Base-by-base conservation (phyloP, 2,113 vertebrate species). In the Atrichornis clamosus region DNA sequence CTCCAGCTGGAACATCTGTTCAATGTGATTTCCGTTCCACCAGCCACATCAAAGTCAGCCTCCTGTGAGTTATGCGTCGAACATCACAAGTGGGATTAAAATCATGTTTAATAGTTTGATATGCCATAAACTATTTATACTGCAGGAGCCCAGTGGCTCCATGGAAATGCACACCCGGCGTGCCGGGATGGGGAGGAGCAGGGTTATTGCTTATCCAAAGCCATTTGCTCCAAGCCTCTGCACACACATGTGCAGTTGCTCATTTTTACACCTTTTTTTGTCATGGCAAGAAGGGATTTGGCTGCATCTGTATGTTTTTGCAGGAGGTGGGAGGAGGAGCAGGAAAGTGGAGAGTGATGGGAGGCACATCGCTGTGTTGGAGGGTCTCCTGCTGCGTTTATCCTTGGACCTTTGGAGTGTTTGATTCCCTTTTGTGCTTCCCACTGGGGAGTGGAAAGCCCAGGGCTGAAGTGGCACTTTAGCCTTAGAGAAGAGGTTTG, bases 71-170 rank as follows among this genome's bases (percentile, higher is more conserved):
- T 94, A 90, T 62, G 93, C 74, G 7, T 91, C 6, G 62, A 41
- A 98, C 98, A 98, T 96, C 97, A 95, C 97, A 96, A 97, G 95
- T 96, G 97, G 97, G 98, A 98, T 97, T 98, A 98, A 97, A 98
- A 96, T 95, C 97, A 87, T 97, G 97, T 97, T 97, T 96, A 98
- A 98, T 98, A 96, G 97, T 97, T 96, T 96, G 96, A 96, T 96
- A 92, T 88, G 97, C 96, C 97, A 98, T 97, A 87, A 97, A 97
- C 97, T 97, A 97, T 98, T 98, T 97, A 97, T 97, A 93, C 79
- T 91, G 89, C 95, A 47, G 30, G 91, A 96, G 91, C 93, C 95
- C 65, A 32, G 83, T 89, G 83, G 92, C 91, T 83, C 84, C 49
- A 15, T 92, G 94, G 92, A 96, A 95, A 83, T 35, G 83, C 94